phyloP scores from a whole-genome alignment of 2,888 invertebrate genomes.

The Stenoptilia bipunctidactyla region DNA sequence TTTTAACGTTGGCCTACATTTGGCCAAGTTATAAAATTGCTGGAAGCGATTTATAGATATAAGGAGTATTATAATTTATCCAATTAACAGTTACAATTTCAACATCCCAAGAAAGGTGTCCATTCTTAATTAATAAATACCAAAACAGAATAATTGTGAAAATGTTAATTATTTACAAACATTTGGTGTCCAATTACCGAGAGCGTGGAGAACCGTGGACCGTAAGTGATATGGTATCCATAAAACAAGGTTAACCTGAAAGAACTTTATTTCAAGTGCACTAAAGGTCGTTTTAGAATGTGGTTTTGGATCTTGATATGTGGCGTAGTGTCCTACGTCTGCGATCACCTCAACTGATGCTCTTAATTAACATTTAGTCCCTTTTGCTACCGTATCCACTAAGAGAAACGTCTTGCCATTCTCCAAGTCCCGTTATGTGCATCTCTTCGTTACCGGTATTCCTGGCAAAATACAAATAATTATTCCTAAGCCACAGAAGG shows the following conservation, averaged over 20 bases:
- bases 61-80: neutral
- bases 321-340: conserved; percentile 8
- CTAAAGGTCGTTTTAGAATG: neutral
- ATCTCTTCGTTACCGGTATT: conserved; percentile 33
- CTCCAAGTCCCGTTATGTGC: conserved; percentile 33
- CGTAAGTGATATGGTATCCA: conserved; percentile 1
- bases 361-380: conserved; percentile 56
- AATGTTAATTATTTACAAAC: conserved; percentile 34
- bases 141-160: conserved; percentile 17
- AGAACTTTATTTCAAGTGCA: neutral
- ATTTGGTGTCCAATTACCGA: conserved; percentile 43
- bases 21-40: no score
- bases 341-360: conserved; percentile 49
- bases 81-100: conserved; percentile 1
- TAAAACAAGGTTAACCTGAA: neutral
- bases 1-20: no score
- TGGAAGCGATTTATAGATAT: no score
- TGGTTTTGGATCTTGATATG: neutral
- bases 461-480: no score
- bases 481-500: no score
- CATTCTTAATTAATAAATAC: neutral
- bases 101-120: conserved; percentile 1
- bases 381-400: conserved; percentile 48
- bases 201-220: conserved; percentile 22
- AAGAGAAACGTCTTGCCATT: conserved; percentile 10